Evolutionary conservation across 2,888 invertebrate genomes (phyloP).

Genomic region (Nesidiocoris tenuis): DNA sequence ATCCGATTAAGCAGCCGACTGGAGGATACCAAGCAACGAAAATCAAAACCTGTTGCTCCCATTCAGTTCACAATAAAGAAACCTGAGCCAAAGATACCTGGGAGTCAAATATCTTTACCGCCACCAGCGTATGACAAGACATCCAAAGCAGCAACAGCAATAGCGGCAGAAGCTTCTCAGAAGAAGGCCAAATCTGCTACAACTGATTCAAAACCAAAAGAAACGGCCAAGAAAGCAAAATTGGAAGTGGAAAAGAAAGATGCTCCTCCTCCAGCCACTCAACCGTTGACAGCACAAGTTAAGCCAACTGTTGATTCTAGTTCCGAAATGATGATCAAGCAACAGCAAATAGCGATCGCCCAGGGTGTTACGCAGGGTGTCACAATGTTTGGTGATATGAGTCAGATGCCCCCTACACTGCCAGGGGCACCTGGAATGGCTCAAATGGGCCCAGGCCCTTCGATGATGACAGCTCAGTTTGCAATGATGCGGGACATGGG

Average conservation of each 20-base stretch:
- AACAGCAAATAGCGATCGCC: not conserved
- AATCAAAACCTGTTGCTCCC: conserved; percentile 3
- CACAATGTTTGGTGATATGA: not conserved
- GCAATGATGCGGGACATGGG: not conserved
- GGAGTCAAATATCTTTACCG: too few species aligned
- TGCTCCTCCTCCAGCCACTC: not conserved
- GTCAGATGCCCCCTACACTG: not conserved
- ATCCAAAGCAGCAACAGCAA: not conserved
- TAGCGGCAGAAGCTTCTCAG: not conserved
- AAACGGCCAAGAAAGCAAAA: not conserved
- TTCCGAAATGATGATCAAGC: not conserved
- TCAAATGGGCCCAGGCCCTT: not conserved
- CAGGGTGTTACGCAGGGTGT: not conserved
- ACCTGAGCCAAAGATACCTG: not conserved
- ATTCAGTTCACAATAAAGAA: conserved; percentile 18
- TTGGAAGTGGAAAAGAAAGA: not conserved
- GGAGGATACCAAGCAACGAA: conserved; percentile 24
- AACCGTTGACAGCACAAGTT: not conserved
- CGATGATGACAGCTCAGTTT: not conserved
- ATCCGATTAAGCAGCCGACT: conserved; percentile 29
- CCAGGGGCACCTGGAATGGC: not conserved
- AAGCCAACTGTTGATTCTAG: not conserved
- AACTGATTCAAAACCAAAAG: not conserved
- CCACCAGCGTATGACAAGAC: too few species aligned
- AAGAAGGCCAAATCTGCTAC: not conserved